These are phyloP conservation scores for Megaceryle alcyon DNA, from an alignment of 2,797 vertebrate genomes.

Conservation along the genomic window DNA sequence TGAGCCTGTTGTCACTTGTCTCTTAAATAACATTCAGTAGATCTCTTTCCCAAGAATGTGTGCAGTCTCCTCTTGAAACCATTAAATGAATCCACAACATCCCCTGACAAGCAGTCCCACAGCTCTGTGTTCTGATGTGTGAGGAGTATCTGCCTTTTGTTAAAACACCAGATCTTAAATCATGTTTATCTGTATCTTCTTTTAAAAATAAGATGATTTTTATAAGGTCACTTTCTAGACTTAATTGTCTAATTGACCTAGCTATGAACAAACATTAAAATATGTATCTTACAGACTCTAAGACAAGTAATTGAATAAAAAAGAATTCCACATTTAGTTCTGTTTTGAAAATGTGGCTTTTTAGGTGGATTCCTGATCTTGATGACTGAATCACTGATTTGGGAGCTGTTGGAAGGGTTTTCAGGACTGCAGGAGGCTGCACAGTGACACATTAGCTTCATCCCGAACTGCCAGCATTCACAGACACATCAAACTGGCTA, in stretches of 20 bases:
- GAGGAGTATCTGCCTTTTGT: not conserved
- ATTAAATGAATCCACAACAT: not conserved
- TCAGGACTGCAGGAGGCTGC: not conserved
- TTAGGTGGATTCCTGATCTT: not conserved
- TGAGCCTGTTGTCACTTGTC: not conserved
- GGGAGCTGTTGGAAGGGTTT: not conserved
- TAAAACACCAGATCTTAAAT: not conserved
- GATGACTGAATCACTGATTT: not conserved
- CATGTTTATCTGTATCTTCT: accelerated
- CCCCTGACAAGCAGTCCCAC: not conserved
- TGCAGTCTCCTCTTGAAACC: not conserved
- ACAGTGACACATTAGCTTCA: not conserved
- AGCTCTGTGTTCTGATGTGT: not conserved
- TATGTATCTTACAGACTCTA: accelerated
- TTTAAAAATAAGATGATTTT: not conserved
- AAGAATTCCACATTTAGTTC: not conserved
- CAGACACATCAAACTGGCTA: not conserved
- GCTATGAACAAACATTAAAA: not conserved
- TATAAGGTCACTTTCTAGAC: accelerated
- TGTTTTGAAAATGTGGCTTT: accelerated
- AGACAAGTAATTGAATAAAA: not conserved
- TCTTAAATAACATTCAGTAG: not conserved
- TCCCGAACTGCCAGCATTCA: not conserved
- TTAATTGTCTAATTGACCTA: not conserved
- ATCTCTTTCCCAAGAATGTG: not conserved